phyloP scores from a whole-genome alignment of 1,140 invertebrate species.

The Eurosta solidaginis region DNA sequence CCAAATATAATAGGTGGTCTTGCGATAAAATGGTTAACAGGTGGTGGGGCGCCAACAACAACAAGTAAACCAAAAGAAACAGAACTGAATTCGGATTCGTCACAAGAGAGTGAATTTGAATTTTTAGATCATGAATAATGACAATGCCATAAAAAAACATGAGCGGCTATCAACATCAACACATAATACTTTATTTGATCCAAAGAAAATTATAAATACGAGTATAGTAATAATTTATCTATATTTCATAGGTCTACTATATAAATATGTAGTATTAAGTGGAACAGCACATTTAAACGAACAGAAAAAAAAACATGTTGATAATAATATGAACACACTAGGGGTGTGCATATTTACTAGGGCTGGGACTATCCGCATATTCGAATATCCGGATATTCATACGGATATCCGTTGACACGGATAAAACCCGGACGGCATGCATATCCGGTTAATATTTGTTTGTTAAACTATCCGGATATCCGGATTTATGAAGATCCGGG shows the following conservation, averaged over 20 bases:
- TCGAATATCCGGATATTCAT: too few species aligned
- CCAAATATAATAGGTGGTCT: conserved; percentile 47
- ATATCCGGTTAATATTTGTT: too few species aligned
- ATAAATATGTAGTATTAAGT: not conserved
- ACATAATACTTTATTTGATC: not conserved
- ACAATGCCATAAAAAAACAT: not conserved
- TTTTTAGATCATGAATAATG: conserved; percentile 49
- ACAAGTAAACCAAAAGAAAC: conserved; percentile 31
- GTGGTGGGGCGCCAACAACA: conserved; percentile 37
- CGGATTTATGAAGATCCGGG: too few species aligned
- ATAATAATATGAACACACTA: too few species aligned
- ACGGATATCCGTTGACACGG: too few species aligned
- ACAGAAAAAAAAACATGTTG: too few species aligned
- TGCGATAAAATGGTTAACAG: too few species aligned
- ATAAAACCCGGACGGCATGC: too few species aligned
- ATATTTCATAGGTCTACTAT: not conserved
- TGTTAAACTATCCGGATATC: too few species aligned
- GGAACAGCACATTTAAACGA: not conserved
- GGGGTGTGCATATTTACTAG: too few species aligned
- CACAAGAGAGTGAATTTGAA: conserved; percentile 58
- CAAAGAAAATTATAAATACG: not conserved
- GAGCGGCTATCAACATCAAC: not conserved
- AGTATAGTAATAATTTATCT: not conserved
- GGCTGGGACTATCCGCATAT: too few species aligned
- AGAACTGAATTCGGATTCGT: conserved; percentile 46